Base-by-base conservation (phyloP, 2,113 vertebrate genomes). In the Perca fluviatilis region DNA sequence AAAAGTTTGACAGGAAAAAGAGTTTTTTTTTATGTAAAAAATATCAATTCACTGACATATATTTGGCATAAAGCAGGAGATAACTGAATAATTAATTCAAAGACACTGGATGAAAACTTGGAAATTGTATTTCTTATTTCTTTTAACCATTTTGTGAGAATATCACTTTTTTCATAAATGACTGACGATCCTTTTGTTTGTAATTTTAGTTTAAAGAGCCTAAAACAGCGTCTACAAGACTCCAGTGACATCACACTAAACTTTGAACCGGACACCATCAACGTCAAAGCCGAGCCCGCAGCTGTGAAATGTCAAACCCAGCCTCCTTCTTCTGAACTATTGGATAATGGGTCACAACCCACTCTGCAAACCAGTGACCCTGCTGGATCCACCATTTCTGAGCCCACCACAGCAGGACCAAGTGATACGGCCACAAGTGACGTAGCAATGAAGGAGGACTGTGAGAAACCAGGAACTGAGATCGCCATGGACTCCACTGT, bases 121-220 rank as follows among this genome's bases (percentile, higher is more conserved):
- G 36, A 40, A 40, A 40, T 10, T 40, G 8, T 40, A 8, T 40
- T 40, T 10, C 9, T 40, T 40, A 40, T 40, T 40, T 40, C 36
- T 40, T 8, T 19, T 11, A 50, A 25, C 27, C 10, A 67, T 67
- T n/a, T 33, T 54, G 11, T 46, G 19, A 64, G 6, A 66, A 77
- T 0, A 46, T 7, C 3, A 3, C 6, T 18, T 10, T 12, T 15
- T 9, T 14, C 6, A 27, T 30, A 21, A n/a, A 3, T 3, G 2
- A 11, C 13, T 53, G 6, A 47, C 6, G 18, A 6, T 33, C 27
- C 3, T 61, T 40, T 8, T 50, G 18, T 57, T 80, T 78, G 50
- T 71, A 3, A 30, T 82, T 88, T 50, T 10, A 94, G 93, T 25
- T 3, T 79, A 14, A 76, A 64, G 36, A 77, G 2, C 4, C 49